phyloP scores from a whole-genome alignment of 2,113 vertebrate genomes.

The Himantopus leucocephalus region DNA sequence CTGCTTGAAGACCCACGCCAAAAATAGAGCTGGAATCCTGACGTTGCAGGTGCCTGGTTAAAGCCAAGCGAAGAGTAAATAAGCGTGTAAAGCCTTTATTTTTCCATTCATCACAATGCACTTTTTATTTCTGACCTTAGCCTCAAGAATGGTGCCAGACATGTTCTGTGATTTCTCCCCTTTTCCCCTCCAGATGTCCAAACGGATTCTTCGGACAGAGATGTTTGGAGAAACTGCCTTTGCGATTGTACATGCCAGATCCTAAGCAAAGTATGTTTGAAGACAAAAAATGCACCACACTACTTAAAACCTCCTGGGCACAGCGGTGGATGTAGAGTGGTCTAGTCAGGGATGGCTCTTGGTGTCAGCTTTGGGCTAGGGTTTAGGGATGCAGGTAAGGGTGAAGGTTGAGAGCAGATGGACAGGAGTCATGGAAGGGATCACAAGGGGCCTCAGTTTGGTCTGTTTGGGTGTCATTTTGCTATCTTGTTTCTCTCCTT shows the following conservation, averaged over 20 bases:
- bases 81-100: conserved; percentile 44
- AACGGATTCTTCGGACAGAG: conserved; percentile 95
- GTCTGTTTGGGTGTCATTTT: conserved; percentile 77
- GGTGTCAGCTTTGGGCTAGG: conserved; percentile 76
- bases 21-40: neutral
- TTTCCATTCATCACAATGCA: conserved; percentile 79
- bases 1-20: neutral
- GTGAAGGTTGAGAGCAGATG: conserved; percentile 64
- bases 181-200: conserved; percentile 97
- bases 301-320: conserved; percentile 77
- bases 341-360: conserved; percentile 77
- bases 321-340: conserved; percentile 74
- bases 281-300: conserved; percentile 79
- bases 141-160: conserved; percentile 78
- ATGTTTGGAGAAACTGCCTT: conserved; percentile 96
- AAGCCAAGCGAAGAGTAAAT: neutral
- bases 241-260: conserved; percentile 95
- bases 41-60: neutral
- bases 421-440: conserved; percentile 67
- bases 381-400: conserved; percentile 82
- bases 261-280: conserved; percentile 98
- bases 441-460: conserved; percentile 70
- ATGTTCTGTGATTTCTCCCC: conserved; percentile 90
- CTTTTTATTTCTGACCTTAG: conserved; percentile 81
- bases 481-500: conserved; percentile 85